Evolutionary conservation across 64 coral and sea anemone genomes (phyloP).

Genomic region (Montipora efflorescens): DNA sequence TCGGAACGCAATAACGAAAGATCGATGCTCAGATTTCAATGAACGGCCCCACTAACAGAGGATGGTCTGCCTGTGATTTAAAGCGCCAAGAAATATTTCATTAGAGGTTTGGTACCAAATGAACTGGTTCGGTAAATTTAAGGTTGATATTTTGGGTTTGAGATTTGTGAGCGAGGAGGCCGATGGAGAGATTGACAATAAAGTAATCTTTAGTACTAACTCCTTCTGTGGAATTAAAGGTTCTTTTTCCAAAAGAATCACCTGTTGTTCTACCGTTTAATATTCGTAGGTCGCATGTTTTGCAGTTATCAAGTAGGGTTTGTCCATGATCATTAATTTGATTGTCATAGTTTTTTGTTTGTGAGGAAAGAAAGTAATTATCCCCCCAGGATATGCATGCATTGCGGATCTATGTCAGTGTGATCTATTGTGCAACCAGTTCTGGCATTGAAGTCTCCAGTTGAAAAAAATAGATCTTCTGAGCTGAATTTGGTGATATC

Average conservation of each 20-base stretch:
- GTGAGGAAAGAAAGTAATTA: not conserved
- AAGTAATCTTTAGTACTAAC: slow-evolving; percentile 55
- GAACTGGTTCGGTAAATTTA: too few relatives aligned
- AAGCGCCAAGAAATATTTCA: slow-evolving; percentile 6
- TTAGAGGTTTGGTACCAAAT: not conserved
- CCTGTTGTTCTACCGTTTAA: slow-evolving; percentile 60
- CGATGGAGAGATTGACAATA: slow-evolving; percentile 6
- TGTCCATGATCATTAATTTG: slow-evolving; percentile 38
- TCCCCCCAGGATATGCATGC: not conserved
- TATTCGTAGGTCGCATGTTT: slow-evolving; percentile 41
- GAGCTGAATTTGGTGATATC: too few relatives aligned
- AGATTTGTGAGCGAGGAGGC: too few relatives aligned
- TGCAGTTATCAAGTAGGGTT: slow-evolving; percentile 44
- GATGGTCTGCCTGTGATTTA: not conserved
- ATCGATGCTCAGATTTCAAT: too few relatives aligned
- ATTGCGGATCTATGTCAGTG: too few relatives aligned
- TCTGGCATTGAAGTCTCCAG: too few relatives aligned
- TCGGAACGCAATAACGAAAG: too few relatives aligned
- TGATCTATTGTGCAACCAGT: too few relatives aligned
- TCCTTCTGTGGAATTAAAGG: slow-evolving; percentile 28
- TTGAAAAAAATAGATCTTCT: too few relatives aligned
- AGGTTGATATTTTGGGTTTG: too few relatives aligned
- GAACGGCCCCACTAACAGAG: too few relatives aligned
- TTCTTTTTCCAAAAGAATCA: slow-evolving; percentile 42
- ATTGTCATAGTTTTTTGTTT: slow-evolving; percentile 41